Evolutionary conservation across 2,888 invertebrate species (phyloP), one percentile per base, ranked within the genome.

Genomic region (Dusona sp.): DNA sequence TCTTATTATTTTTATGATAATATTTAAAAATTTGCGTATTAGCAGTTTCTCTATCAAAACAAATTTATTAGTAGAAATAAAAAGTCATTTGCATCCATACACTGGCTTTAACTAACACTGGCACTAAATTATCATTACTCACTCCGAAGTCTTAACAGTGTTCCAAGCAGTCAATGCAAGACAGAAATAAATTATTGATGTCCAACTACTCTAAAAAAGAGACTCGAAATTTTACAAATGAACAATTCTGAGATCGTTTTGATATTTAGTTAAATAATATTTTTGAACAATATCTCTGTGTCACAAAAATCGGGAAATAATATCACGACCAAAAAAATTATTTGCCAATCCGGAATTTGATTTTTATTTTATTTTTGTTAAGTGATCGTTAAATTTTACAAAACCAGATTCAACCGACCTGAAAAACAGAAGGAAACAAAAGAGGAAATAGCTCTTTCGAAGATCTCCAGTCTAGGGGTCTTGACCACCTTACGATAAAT

Each of bases 401-500:
- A 65, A 22, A 83, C 36, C 78, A 65, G 67, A 68, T 54, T 57
- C 38, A 81, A 78, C 70, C 48, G 70, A 61, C 36, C 78, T 29
- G 45, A 51, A 74, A 38, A 61, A 45, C 25, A 54, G 45, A 81
- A 54, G 38, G n/a, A 74, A 81, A 81, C 36, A 57, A 80, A 84
- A 42, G 57, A 57, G 29, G 42, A 86, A 78, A 80, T 79, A 75
- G 54, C 64, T 79, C 72, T 73, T 42, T 74, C n/a, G 78, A 81
- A 75, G 51, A 79, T 64, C n/a, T 74, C 67, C 64, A 70, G 61
- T 22, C n/a, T 22, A 75, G 78, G 45, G 78, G 65, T 80, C 51
- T 81, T 84, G 84, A 83, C 67, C 75, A 36, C 54, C 33, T 77
- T 33, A 64, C 64, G 68, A 83, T 81, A 86, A 86, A 86, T 84